phyloP scores from a whole-genome alignment of 30 jellyfish, hydroid and myxozoan genomes.

The Cassiopea xamachana region DNA sequence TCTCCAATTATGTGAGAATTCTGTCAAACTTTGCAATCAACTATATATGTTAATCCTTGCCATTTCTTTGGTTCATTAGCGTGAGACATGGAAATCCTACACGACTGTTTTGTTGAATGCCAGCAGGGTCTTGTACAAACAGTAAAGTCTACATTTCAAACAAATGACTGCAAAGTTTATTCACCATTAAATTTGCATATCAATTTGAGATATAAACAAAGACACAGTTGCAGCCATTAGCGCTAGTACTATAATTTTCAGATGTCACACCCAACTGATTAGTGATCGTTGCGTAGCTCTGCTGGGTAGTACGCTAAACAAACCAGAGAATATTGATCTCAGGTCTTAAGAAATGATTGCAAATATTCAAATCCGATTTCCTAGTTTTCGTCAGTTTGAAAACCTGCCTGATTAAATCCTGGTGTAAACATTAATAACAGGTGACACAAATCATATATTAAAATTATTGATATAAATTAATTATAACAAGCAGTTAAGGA shows the following conservation, averaged over 20 bases:
- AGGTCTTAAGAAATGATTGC: background rate
- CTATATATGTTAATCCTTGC: too few relatives aligned
- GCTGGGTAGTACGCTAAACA: background rate
- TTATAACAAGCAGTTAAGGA: background rate
- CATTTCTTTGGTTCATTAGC: too few relatives aligned
- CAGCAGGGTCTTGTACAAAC: too few relatives aligned
- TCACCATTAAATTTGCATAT: background rate
- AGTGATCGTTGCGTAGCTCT: background rate
- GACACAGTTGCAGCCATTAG: background rate
- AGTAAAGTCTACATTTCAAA: too few relatives aligned
- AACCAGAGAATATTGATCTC: background rate
- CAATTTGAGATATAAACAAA: background rate
- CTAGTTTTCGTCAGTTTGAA: conserved; percentile 11
- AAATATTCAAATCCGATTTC: conserved; percentile 12
- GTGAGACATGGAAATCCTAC: too few relatives aligned
- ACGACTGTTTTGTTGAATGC: too few relatives aligned
- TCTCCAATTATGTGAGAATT: too few relatives aligned
- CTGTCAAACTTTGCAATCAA: too few relatives aligned
- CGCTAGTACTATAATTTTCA: background rate
- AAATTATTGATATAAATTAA: conserved; percentile 3
- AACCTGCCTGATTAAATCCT: conserved; percentile 30
- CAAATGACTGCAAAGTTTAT: too few relatives aligned
- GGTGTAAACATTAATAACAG: background rate
- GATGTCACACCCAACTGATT: background rate
- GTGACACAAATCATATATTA: background rate